Conservation (phyloP, 2,113 vertebrate genomes). For the Cynocephalus volans region DNA sequence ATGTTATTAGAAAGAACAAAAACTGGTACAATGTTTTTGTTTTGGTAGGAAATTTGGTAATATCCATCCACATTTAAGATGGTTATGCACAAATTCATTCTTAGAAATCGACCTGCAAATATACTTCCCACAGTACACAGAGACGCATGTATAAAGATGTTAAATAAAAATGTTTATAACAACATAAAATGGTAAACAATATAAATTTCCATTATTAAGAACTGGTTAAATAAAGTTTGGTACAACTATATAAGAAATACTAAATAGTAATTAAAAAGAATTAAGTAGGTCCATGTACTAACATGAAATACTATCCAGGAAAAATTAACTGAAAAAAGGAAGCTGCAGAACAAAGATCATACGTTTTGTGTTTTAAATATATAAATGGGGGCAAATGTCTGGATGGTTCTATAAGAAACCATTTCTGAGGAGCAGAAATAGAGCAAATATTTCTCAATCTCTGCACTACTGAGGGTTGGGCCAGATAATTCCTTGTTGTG, state of each 20-base stretch:
- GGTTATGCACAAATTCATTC: not conserved
- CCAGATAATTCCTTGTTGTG: not conserved
- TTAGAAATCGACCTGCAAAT: not conserved
- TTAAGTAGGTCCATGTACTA: not conserved
- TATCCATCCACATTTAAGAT: conserved; percentile 34
- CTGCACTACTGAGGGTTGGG: not conserved
- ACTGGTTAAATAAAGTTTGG: conserved; percentile 27
- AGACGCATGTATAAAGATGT: conserved; percentile 1
- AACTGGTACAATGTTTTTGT: not conserved
- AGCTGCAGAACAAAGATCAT: not conserved
- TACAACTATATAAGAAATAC: not conserved
- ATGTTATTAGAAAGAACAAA: not conserved
- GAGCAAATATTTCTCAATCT: not conserved
- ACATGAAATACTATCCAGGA: not conserved
- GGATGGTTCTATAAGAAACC: not conserved
- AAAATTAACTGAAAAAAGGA: conserved; percentile 34
- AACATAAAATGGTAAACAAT: conserved; percentile 26
- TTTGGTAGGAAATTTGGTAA: not conserved
- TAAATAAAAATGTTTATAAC: conserved; percentile 10
- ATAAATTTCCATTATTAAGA: not conserved
- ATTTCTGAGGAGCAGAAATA: not conserved
- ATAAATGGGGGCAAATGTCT: not conserved
- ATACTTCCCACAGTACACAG: not conserved
- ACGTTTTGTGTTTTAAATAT: not conserved
- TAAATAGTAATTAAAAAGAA: not conserved